Conservation (phyloP, 2,113 vertebrate species). For the Dendrocopos noguchii region DNA sequence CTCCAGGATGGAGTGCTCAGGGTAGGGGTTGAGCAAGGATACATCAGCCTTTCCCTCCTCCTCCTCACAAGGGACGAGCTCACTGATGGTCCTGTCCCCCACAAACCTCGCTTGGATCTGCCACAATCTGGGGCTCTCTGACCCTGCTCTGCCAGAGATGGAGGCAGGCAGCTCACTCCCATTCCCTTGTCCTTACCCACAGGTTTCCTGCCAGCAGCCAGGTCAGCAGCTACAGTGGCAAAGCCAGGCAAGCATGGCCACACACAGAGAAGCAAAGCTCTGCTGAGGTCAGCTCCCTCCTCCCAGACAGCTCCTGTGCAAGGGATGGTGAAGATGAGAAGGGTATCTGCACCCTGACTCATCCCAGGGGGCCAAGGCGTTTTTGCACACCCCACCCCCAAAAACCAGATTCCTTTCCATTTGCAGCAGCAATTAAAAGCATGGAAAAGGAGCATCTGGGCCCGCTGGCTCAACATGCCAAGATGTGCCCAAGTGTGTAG, state of each 20-base stretch:
- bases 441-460: background rate
- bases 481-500: background rate
- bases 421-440: background rate
- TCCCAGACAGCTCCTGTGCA: background rate
- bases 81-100: fast-evolving
- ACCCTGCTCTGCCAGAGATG: fast-evolving
- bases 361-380: background rate
- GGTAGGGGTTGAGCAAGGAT: background rate
- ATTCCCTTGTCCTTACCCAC: fast-evolving
- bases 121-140: background rate
- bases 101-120: fast-evolving
- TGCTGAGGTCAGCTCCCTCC: background rate
- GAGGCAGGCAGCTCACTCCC: background rate
- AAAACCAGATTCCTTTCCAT: background rate
- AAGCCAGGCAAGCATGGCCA: background rate
- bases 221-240: background rate
- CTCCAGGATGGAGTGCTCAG: background rate
- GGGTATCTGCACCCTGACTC: background rate
- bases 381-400: background rate
- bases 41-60: background rate
- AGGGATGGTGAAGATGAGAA: background rate
- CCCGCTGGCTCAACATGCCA: background rate
- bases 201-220: background rate
- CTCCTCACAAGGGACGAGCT: background rate
- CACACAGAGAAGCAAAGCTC: background rate